Evolutionary conservation across 2,797 vertebrate genomes (phyloP), one percentile per base, ranked within the genome.

Genomic region (Sarcophilus harrisii): DNA sequence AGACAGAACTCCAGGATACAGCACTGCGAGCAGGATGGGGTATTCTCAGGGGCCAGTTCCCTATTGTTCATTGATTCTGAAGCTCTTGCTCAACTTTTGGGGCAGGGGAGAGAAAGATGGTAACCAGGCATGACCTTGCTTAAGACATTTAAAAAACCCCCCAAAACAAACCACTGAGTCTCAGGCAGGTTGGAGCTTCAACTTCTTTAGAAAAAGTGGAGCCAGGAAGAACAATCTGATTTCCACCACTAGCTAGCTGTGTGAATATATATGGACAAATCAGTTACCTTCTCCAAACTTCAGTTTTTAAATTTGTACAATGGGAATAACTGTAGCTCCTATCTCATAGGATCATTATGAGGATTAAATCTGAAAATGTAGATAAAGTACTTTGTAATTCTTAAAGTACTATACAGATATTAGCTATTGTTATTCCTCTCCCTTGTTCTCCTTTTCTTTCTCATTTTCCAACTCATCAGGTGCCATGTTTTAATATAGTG

Each of bases 41-140:
- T 93, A 1, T 81, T n/a, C 93, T 81, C 0, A 1, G 91, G n/a
- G 29, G 12, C 28, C 62, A 94, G 90, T 94, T 87, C 57, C 58
- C 11, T 93, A 87, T 38, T 81, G 21, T 73, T 45, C 21, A 45
- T 4, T 93, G 87, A 27, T 30, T 92, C 90, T 97, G 89, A 92
- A 60, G 57, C 90, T 92, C 60, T 89, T 91, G 73, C 73, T 81
- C 73, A 81, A 45, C 38, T 38, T 45, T n/a, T 11, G 21, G n/a
- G 18, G 9, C 18, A 45, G n/a, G 38, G 38, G 21, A 81, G 21
- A 81, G 38, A 81, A 81, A 81, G n/a, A 81, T 81, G 73, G 73
- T 38, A 45, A 18, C 21, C 27, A 27, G 3, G 27, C 8, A 38
- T 81, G 73, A 38, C 38, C 38, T 45, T 81, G n/a, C 21, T 38